phyloP scores from a whole-genome alignment of 2,113 vertebrate genomes.

The Ascaphus truei region DNA sequence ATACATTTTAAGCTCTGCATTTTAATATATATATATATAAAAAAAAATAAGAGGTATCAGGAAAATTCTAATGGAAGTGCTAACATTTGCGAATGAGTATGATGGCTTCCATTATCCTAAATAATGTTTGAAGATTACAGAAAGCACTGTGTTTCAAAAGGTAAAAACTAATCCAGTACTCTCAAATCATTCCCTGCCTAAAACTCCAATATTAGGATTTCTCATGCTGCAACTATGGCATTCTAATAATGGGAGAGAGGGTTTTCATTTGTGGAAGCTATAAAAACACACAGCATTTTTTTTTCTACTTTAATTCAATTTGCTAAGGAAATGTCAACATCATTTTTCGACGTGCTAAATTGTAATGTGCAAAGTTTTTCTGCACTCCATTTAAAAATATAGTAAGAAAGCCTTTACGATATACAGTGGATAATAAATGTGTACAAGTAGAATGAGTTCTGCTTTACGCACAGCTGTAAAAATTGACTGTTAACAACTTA shows the following conservation, averaged over 20 bases:
- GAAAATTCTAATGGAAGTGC: conserved; percentile 79
- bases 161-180: conserved; percentile 74
- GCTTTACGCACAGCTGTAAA: too few relatives aligned
- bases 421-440: too few relatives aligned
- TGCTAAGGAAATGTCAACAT: background rate
- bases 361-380: too few relatives aligned
- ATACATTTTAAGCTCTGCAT: conserved; percentile 90
- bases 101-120: conserved; percentile 83
- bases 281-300: background rate
- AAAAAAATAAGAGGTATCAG: conserved; percentile 83
- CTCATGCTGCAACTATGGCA: conserved; percentile 48
- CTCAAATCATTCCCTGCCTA: conserved; percentile 69
- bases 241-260: conserved; percentile 9
- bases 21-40: too few relatives aligned
- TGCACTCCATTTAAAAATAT: too few relatives aligned
- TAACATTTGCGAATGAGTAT: conserved; percentile 72
- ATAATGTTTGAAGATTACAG: conserved; percentile 83
- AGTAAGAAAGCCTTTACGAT: too few relatives aligned
- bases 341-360: too few relatives aligned
- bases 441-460: too few relatives aligned
- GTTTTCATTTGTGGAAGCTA: background rate
- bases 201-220: conserved; percentile 65
- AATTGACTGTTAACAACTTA: conserved; percentile 70
- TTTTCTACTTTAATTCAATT: conserved; percentile 10
- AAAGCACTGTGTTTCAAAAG: conserved; percentile 79